Base-by-base conservation (phyloP, 92 coral and sea anemone genomes). In the Porites lobata region DNA sequence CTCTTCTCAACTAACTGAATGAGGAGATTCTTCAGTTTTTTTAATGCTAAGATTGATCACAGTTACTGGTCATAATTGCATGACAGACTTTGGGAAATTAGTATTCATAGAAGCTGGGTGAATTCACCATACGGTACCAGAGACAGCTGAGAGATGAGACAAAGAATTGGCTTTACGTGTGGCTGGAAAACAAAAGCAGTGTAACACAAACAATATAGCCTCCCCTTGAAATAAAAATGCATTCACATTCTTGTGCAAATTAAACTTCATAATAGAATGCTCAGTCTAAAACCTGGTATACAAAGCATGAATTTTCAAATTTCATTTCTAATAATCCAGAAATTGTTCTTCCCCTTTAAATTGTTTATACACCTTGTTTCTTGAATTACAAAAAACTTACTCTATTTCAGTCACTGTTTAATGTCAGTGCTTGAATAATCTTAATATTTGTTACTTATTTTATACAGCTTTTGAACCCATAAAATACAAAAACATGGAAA, bases 121-220 rank as follows among this genome's bases (percentile, higher is more conserved):
- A 50, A 64, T 74, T 62, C 11, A 81, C 58, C 65, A 69, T 80
- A 9, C 22, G 65, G 32, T 11, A 50, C 80, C 61, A n/a, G 79
- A 38, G 47, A 61, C 79, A 74, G 80, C 77, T 70, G 86, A 69
- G 77, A 71, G 2, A 62, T 32, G 12, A 52, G 77, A 81, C 86
- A 82, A 82, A 67, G 76, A 82, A 58, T 17, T n/a, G 53, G 8
- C 69, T 17, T 58, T 10, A 61, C 59, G 72, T 72, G 52, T 51
- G 29, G 52, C 26, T 12, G 66, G 70, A 47, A 72, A 20, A 83
- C 72, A 72, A 73, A 72, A 59, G 70, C 71, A 74, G 18, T 52
- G 72, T 56, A 73, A 72, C 64, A 51, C 74, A 63, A 73, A 61
- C 19, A 63, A 84, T 75, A 61, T 76, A 63, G 80, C 82, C 64